Evolutionary conservation across 1,140 invertebrate genomes (phyloP).

Genomic region (Homalodisca vitripennis): DNA sequence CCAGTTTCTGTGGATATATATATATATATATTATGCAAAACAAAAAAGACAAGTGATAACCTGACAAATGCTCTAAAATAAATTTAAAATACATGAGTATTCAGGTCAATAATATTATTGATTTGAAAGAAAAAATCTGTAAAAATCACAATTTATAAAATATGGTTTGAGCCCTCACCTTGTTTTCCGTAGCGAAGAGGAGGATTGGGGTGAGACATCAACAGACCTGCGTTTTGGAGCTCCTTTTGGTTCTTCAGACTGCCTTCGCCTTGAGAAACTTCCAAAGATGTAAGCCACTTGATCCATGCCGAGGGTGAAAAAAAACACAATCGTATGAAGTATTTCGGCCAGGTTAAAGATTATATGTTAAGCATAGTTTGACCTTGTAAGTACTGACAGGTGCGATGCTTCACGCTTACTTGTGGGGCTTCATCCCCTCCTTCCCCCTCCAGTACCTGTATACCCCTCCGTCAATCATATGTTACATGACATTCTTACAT

Average conservation of each 20-base stretch:
- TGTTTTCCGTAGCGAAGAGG: conserved; percentile 10
- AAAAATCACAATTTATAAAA: too few species aligned
- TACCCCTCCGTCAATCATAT: too few species aligned
- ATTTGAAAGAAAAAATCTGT: too few species aligned
- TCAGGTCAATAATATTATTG: too few species aligned
- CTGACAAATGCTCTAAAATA: too few species aligned
- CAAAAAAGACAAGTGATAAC: too few species aligned
- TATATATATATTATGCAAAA: too few species aligned
- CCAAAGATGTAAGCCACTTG: conserved; percentile 57
- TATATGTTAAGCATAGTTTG: not conserved
- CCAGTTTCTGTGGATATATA: too few species aligned
- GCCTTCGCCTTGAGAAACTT: conserved; percentile 56
- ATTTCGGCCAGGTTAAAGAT: not conserved
- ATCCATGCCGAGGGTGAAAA: not conserved
- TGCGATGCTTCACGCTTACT: not conserved
- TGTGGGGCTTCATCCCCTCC: conserved; percentile 49
- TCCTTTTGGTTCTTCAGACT: conserved; percentile 43
- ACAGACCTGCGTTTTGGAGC: conserved; percentile 5
- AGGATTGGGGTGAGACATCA: conserved; percentile 24
- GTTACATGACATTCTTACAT: too few species aligned
- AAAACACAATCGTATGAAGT: not conserved
- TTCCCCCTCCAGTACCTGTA: too few species aligned
- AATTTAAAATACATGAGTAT: too few species aligned
- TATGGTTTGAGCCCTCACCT: conserved; percentile 38
- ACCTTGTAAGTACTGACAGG: not conserved